A percentile compares a stretch with the other conserved stretches of the same genome.
Evolutionary conservation across 2,113 vertebrate genomes (phyloP).

Genomic region (Arenaria interpres): DNA sequence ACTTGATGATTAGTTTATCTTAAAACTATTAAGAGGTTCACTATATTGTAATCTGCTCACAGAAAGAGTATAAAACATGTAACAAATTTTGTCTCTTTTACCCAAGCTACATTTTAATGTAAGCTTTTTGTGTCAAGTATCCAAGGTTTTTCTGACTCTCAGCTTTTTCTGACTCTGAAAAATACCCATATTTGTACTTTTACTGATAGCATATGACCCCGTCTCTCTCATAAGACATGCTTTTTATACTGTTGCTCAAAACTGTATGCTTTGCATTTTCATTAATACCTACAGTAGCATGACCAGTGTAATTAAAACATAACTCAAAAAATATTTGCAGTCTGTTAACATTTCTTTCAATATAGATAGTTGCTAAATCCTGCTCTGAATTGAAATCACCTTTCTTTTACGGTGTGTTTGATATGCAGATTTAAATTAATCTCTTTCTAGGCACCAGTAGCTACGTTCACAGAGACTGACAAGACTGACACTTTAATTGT

Average conservation of each 20-base stretch:
- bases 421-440: conserved; percentile 8
- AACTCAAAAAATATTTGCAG: not conserved
- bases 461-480: not conserved
- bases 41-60: not conserved
- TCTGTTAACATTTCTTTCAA: not conserved
- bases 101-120: not conserved
- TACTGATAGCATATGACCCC: not conserved
- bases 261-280: not conserved
- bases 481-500: not conserved
- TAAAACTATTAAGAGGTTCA: conserved; percentile 12
- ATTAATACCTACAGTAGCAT: not conserved
- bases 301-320: not conserved
- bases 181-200: not conserved
- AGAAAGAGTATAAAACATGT: conserved; percentile 10
- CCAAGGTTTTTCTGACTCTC: not conserved
- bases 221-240: not conserved
- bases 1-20: not conserved
- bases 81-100: not conserved
- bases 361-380: not conserved
- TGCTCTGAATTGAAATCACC: not conserved
- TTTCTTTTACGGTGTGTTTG: not conserved
- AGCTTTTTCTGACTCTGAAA: not conserved
- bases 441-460: not conserved
- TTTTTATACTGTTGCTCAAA: not conserved
- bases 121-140: not conserved